Base-by-base conservation (phyloP, 2,888 invertebrate species). In the Dyspetes luteomarginatus region DNA sequence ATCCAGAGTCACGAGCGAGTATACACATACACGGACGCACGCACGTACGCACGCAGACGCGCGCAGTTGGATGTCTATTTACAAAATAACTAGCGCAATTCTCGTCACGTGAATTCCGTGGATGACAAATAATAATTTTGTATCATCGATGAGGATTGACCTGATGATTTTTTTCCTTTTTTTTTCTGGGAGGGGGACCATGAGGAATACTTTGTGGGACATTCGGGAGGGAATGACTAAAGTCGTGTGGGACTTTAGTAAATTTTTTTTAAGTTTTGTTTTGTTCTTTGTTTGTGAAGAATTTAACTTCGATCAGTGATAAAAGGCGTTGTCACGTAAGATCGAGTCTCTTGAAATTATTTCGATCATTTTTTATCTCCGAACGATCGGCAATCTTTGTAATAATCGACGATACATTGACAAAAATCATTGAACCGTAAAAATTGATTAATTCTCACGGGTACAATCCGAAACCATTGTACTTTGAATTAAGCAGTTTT, bases 41-140 rank as follows among this genome's bases (percentile, higher is more conserved):
- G n/a, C n/a, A n/a, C n/a, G n/a, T n/a, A n/a, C n/a, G n/a, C n/a
- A n/a, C 30, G 24, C n/a, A n/a, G n/a, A n/a, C n/a, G 48, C 68
- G 56, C 77, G 36, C 72, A 19, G 36, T 72, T 5, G 45, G 67
- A 67, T 55, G 52, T 62, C 69, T 81, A 81, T 81, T 81, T 81
- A 81, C 81, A 81, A 73, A 81, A 81, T 68, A 81, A 62, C 68
- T 62, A 72, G 55, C 56, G 52, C 28, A 48, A 58, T 28, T 64
- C 26, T 73, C 52, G 62, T 62, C 24, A 24, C 41, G 50, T 26
- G 30, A 72, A 52, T 26, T 17, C 50, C 60, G 26, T 9, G 36
- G 43, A 19, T 26, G 50, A 12, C 12, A 50, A 28, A 36, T n/a
- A n/a, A n/a, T n/a, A n/a, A n/a, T n/a, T n/a, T n/a, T n/a, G n/a